phyloP scores from a whole-genome alignment of 2,888 invertebrate genomes.

The Drosophila setosimentum region DNA sequence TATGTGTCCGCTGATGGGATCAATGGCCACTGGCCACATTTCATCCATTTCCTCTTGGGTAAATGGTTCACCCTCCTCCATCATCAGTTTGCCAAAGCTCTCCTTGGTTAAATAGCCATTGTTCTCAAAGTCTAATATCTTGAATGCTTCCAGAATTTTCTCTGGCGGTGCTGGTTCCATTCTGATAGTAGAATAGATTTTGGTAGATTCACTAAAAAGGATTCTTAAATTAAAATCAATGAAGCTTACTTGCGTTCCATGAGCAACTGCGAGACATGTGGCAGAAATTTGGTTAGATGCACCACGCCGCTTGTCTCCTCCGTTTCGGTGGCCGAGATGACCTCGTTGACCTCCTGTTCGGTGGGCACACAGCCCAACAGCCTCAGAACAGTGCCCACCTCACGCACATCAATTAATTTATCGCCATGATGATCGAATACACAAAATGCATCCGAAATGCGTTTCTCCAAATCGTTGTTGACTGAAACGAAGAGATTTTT shows the following conservation, averaged over 20 bases:
- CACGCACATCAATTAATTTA: constrained; percentile 95
- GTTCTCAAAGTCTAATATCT: constrained; percentile 92
- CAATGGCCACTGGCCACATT: constrained; percentile 94
- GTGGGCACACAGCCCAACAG: constrained; percentile 95
- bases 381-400: constrained; percentile 95
- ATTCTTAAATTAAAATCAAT: not conserved
- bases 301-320: constrained; percentile 92
- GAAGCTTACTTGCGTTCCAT: constrained; percentile 90
- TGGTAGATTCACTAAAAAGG: not conserved
- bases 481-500: constrained; percentile 79
- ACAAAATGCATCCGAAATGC: constrained; percentile 94
- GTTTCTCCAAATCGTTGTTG: constrained; percentile 90
- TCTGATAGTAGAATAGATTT: constrained; percentile 81
- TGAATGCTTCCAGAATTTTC: constrained; percentile 93
- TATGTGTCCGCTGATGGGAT: constrained; percentile 92
- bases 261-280: constrained; percentile 92
- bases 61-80: constrained; percentile 96
- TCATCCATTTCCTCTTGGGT: constrained; percentile 95
- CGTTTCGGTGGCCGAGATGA: constrained; percentile 93
- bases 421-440: constrained; percentile 96
- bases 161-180: constrained; percentile 95
- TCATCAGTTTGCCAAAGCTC: constrained; percentile 91
- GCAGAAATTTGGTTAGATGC: constrained; percentile 91
- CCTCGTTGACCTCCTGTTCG: constrained; percentile 96
- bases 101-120: constrained; percentile 92